Percentiles rank a stretch among this genome's conserved stretches.
Evolutionary conservation across 2,113 vertebrate species (phyloP).

Genomic region (Rhadina sibilatrix): DNA sequence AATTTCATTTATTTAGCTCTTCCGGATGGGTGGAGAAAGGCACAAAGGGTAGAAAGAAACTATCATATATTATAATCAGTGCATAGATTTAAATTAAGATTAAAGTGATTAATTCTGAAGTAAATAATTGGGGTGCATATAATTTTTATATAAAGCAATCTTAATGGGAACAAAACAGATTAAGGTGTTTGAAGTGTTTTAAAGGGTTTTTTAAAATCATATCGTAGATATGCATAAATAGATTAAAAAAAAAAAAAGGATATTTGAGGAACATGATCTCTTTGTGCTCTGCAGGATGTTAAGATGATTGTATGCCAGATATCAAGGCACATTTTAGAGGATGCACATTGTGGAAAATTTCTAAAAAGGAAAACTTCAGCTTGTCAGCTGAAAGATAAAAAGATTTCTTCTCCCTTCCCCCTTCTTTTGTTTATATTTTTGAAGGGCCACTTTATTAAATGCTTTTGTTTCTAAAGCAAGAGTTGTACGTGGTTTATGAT

Average conservation of each 20-base stretch:
- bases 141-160: neutral
- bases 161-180: neutral
- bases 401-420: neutral
- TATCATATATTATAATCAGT: neutral
- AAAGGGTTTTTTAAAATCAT: neutral
- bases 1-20: neutral
- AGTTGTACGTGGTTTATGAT: neutral
- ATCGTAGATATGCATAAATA: neutral
- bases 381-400: constrained; percentile 4
- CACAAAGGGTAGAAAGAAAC: neutral
- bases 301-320: neutral
- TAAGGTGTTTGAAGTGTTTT: neutral
- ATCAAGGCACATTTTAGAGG: neutral
- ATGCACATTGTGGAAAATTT: constrained; percentile 22
- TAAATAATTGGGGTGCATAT: neutral
- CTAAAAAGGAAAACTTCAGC: neutral
- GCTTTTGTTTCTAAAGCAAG: neutral
- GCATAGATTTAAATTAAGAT: neutral
- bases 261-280: neutral
- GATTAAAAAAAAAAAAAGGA: neutral
- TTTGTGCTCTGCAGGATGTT: constrained; percentile 2
- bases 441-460: neutral
- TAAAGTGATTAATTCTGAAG: neutral
- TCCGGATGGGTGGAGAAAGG: neutral
- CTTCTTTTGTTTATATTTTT: neutral